A percentile compares a stretch with the other conserved stretches of the same genome.
These are phyloP conservation scores for Herpetotheres cachinnans DNA, from an alignment of 2,113 vertebrate species.

Conservation along the genomic window DNA sequence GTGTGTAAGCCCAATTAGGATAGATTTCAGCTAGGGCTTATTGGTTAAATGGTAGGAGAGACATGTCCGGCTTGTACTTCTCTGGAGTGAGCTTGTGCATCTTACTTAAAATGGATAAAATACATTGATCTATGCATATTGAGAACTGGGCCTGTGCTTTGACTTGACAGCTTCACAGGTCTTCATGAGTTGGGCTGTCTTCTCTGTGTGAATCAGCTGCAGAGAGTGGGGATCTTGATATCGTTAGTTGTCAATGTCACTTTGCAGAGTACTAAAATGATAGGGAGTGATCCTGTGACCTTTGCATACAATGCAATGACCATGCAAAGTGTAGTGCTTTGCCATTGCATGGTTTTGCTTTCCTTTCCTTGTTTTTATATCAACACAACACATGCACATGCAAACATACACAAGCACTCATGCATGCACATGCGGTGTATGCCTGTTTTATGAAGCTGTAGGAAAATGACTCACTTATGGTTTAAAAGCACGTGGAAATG, in stretches of 20 bases:
- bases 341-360: rapidly evolving
- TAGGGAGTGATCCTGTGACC: background rate
- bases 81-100: background rate
- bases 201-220: background rate
- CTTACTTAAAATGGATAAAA: background rate
- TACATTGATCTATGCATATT: background rate
- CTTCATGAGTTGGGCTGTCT: rapidly evolving
- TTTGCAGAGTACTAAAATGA: no score
- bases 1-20: background rate
- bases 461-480: background rate
- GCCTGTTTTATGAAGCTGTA: background rate
- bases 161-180: background rate
- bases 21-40: background rate
- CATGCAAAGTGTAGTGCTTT: rapidly evolving
- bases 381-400: rapidly evolving
- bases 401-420: rapidly evolving
- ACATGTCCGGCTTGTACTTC: background rate
- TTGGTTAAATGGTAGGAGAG: background rate
- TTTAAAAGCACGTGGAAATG: background rate
- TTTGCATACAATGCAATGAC: rapidly evolving
- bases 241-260: rapidly evolving
- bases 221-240: background rate
- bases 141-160: background rate
- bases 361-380: background rate
- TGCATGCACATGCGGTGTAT: rapidly evolving